Percentiles rank a stretch among this genome's conserved stretches.
These are phyloP conservation scores for Dicrostonyx torquatus DNA, from an alignment of 2,797 vertebrate genomes.

Conservation along the genomic window DNA sequence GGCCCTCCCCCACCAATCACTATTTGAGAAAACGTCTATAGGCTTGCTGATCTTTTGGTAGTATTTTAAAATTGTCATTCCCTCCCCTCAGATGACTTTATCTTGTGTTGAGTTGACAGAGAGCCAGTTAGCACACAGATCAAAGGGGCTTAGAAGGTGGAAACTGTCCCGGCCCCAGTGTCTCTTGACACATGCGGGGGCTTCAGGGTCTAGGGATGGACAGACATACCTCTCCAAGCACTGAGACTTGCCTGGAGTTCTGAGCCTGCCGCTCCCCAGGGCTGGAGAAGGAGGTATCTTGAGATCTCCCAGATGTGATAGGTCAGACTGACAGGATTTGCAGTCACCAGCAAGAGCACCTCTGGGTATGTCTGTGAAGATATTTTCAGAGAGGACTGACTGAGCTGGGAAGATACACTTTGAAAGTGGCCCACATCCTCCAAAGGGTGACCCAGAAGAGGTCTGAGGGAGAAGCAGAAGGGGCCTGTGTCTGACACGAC, in stretches of 20 bases:
- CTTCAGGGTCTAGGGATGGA: neutral
- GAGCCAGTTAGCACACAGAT: neutral
- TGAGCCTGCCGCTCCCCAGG: fast-evolving
- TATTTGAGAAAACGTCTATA: neutral
- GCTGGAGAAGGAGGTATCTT: fast-evolving
- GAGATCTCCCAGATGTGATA: neutral
- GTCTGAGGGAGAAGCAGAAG: neutral
- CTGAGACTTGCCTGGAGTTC: fast-evolving
- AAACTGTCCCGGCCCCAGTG: fast-evolving
- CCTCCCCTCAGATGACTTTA: neutral
- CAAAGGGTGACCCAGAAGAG: neutral
- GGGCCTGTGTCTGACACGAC: no score
- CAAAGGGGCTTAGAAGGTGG: neutral
- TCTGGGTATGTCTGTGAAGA: neutral
- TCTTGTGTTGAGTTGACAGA: neutral
- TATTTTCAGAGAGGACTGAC: neutral
- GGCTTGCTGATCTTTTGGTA: neutral
- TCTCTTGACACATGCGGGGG: fast-evolving
- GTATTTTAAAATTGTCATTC: neutral
- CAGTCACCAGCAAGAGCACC: neutral
- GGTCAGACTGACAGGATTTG: neutral
- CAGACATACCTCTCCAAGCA: fast-evolving
- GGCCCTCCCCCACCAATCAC: neutral
- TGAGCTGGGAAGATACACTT: neutral
- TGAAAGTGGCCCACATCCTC: neutral